These are phyloP conservation scores for Cosmorhoe ocellata DNA, from an alignment of 2,888 invertebrate genomes.

Conservation along the genomic window DNA sequence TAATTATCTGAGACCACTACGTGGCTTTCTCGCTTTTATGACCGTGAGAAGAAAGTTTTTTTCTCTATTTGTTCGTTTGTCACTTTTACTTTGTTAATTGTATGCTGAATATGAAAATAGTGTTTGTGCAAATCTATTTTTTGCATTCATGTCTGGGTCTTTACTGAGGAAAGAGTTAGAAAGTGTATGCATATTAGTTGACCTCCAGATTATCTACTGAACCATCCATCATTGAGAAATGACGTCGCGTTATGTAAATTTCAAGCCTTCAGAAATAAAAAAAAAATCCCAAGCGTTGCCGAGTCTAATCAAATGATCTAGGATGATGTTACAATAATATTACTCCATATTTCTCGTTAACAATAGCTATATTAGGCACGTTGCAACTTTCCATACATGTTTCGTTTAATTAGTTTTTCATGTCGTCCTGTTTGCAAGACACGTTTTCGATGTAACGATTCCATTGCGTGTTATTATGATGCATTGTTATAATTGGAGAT, in stretches of 20 bases:
- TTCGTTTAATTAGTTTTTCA: conserved; percentile 42
- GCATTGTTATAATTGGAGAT: conserved; percentile 47
- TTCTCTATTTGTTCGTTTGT: conserved; percentile 31
- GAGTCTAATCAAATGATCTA: neutral
- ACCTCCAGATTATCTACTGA: neutral
- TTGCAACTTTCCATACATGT: conserved; percentile 29
- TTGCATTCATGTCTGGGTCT: conserved; percentile 2
- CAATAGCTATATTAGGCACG: conserved; percentile 28
- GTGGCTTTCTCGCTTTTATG: conserved; percentile 43
- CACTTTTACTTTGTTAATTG: conserved; percentile 34
- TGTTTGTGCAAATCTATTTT: conserved; percentile 17
- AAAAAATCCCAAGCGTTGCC: too few relatives aligned
- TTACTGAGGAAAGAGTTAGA: neutral
- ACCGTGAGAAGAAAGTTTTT: conserved; percentile 42
- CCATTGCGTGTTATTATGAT: conserved; percentile 51
- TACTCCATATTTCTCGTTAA: conserved; percentile 18
- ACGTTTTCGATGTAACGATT: conserved; percentile 49
- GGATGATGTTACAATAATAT: conserved; percentile 3
- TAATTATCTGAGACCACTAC: conserved; percentile 31
- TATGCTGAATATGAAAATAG: conserved; percentile 30
- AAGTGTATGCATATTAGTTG: conserved; percentile 2
- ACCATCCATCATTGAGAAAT: neutral
- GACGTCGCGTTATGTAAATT: too few relatives aligned
- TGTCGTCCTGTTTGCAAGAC: conserved; percentile 45
- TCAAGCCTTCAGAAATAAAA: too few relatives aligned